Percentiles rank a stretch among this genome's conserved stretches.
Evolutionary conservation across 2,888 invertebrate species (phyloP).

Genomic region (Eristalinus sepulchralis): DNA sequence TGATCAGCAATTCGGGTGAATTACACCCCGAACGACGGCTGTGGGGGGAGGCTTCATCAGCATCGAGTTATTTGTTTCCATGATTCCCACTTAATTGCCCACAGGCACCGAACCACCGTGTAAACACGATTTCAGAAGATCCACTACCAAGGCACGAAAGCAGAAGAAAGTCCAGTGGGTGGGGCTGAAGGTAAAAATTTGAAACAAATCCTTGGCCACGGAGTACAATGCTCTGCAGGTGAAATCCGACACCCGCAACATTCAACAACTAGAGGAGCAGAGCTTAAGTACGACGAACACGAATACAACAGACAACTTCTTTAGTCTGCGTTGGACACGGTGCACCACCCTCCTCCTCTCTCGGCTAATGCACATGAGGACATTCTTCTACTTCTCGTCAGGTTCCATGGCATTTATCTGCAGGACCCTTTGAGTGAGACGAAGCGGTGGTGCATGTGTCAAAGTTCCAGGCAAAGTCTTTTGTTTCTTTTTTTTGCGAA

Average conservation of each 20-base stretch:
- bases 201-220: background rate
- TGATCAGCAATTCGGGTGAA: too few relatives aligned
- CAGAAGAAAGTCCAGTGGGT: background rate
- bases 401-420: background rate
- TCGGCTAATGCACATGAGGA: too few relatives aligned
- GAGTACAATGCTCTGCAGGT: background rate
- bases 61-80: background rate
- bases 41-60: too few relatives aligned
- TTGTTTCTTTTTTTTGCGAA: too few relatives aligned
- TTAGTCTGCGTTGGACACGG: conserved; percentile 16
- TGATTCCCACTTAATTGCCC: conserved; percentile 1
- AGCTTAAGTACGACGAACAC: conserved; percentile 9
- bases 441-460: too few relatives aligned
- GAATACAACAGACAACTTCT: too few relatives aligned
- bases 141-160: background rate
- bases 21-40: too few relatives aligned
- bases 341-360: background rate
- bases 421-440: background rate
- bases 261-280: background rate
- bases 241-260: background rate
- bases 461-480: too few relatives aligned
- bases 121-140: background rate
- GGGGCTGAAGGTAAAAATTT: background rate
- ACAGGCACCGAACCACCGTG: background rate
- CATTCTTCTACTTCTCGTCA: background rate